Evolutionary conservation across 2,888 invertebrate species (phyloP).

Genomic region (Scaeva pyrastri): DNA sequence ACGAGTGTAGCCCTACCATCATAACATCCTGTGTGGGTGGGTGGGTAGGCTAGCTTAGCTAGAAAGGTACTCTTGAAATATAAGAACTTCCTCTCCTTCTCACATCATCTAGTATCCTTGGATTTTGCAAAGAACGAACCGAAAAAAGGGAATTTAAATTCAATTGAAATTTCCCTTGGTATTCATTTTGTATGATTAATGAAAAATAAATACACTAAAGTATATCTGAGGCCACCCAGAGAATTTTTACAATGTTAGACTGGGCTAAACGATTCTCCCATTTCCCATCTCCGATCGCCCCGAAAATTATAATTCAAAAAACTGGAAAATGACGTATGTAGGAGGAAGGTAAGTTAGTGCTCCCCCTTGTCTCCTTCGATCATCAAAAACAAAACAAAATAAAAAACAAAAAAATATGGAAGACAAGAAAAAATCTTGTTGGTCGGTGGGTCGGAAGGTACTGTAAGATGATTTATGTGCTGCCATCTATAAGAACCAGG

Average conservation of each 20-base stretch:
- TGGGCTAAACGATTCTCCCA: background rate
- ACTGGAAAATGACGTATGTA: background rate
- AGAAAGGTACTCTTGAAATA: background rate
- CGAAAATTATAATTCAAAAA: background rate
- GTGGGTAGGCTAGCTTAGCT: too few species aligned
- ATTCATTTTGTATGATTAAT: slow-evolving; percentile 62
- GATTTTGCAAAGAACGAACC: background rate
- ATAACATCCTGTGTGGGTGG: too few species aligned
- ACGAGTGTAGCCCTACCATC: too few species aligned
- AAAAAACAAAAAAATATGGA: background rate
- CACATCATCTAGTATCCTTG: background rate
- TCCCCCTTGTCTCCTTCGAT: slow-evolving; percentile 8
- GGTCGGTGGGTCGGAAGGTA: background rate
- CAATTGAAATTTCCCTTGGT: slow-evolving; percentile 46
- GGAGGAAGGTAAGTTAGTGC: background rate
- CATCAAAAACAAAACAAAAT: slow-evolving; percentile 8
- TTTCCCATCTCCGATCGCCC: background rate
- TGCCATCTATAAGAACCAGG: slow-evolving; percentile 59
- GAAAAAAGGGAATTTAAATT: slow-evolving; percentile 6
- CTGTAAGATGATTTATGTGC: slow-evolving; percentile 66
- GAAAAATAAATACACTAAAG: slow-evolving; percentile 65
- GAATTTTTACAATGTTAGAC: background rate
- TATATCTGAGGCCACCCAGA: slow-evolving; percentile 31
- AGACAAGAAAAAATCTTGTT: slow-evolving; percentile 1
- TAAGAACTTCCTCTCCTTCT: background rate